Evolutionary conservation across 2,888 invertebrate genomes (phyloP), one percentile per base, ranked within the genome.

Genomic region (Nudaria mundana): DNA sequence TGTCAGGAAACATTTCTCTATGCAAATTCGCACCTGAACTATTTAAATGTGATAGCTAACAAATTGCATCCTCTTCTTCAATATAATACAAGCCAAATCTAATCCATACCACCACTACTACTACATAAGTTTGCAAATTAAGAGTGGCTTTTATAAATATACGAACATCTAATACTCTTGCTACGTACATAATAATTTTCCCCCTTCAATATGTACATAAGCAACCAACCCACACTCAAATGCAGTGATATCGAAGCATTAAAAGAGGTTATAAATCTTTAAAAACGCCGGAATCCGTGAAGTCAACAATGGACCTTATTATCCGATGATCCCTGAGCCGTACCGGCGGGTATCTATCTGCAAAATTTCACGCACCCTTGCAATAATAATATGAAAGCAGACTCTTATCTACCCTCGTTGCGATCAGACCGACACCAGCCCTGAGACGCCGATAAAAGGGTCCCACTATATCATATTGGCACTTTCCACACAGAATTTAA

Each of bases 341-440:
- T 69, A 71, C 70, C 63, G 63, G 69, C 61, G 71, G 71, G 65
- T 80, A 81, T 82, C 81, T 80, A 81, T 82, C 81, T 83, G 77
- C 75, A 72, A 80, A 85, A 81, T 84, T 86, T 82, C 83, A 84
- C 83, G 81, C 84, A 77, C 82, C 85, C 86, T 78, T 80, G 76
- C 76, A 81, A 81, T 80, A 82, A 82, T 80, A 81, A 68, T 73
- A 67, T 66, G 60, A 59, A 62, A 65, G 53, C 52, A 71, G 62
- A 59, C 63, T 67, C 78, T 83, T 86, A 82, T 83, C 84, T 80
- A 79, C 83, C 86, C 83, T 81, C 72, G 61, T 50, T 44, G 61
- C 49, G 59, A 59, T 59, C 59, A 67, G 70, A 74, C 63, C 71
- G 64, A 70, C 67, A 67, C 63, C 64, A 58, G 50, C 67, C 59